Evolutionary conservation across 2,113 vertebrate species (phyloP).

Genomic region (Anarrhichthys ocellatus): DNA sequence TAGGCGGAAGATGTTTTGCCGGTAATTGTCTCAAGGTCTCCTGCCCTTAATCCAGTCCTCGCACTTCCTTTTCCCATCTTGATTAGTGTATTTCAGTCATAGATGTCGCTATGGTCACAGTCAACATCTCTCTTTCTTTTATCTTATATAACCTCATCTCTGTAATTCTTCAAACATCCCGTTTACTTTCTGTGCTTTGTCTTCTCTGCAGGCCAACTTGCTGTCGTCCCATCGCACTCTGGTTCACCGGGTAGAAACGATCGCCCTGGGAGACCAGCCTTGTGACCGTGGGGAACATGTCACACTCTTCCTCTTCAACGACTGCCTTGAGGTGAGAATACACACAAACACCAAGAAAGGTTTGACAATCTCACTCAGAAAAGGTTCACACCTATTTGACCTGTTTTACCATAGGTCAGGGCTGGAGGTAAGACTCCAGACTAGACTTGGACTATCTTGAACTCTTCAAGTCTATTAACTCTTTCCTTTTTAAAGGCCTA

Average conservation of each 20-base stretch:
- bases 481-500: not conserved
- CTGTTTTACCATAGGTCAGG: not conserved
- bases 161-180: not conserved
- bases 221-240: slow-evolving; percentile 96
- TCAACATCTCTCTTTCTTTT: too few relatives aligned
- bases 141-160: too few relatives aligned
- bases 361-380: not conserved
- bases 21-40: not conserved
- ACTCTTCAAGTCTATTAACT: not conserved
- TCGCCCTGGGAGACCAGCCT: slow-evolving; percentile 92
- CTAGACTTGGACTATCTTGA: not conserved
- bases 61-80: too few relatives aligned
- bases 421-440: not conserved
- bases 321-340: slow-evolving; percentile 92
- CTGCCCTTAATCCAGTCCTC: too few relatives aligned
- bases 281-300: slow-evolving; percentile 97
- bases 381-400: not conserved
- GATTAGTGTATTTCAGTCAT: too few relatives aligned
- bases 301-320: slow-evolving; percentile 97
- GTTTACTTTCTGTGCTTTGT: not conserved
- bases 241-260: slow-evolving; percentile 92
- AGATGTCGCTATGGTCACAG: not conserved
- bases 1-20: too few relatives aligned
- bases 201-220: slow-evolving; percentile 89
- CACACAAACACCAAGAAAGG: not conserved